Evolutionary conservation across 2,797 vertebrate species (phyloP), one percentile per base, ranked within the genome.

Genomic region (Otus scops): DNA sequence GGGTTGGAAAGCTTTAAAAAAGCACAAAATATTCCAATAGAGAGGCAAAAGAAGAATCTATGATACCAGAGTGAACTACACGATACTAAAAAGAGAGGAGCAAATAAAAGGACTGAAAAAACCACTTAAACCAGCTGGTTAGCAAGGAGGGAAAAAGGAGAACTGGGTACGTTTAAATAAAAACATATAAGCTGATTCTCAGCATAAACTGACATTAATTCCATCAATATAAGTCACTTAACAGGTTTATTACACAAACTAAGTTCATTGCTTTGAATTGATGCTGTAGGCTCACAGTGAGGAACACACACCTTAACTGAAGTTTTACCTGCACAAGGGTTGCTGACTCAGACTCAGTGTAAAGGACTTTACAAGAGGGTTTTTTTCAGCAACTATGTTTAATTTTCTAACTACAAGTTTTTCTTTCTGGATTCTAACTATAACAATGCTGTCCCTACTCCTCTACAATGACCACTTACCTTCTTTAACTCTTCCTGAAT

Each of bases 401-500:
- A n/a, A 61, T 83, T 83, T 91, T 77, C 56, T 39, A 76, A 67
- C 3, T 27, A 47, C 15, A 73, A 19, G 32, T 47, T 90, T 67
- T 28, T 78, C 21, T 14, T 92, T 76, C n/a, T 56, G 21, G 9
- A 63, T 48, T 27, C 2, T 18, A 41, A 34, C 32, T 45, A 68
- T 36, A 48, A 41, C 23, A 82, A 4, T 32, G 60, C 13, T 53
- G 28, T 32, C 22, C 11, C 13, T 2, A 21, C 6, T 79, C 11
- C 11, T 48, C 54, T 78, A 34, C 21, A 86, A 56, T 1, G 3
- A 38, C 32, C 9, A 13, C 97, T 89, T 97, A 98, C 98, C 98
- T 97, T 98, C 96, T 97, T 97, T 56, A 98, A 89, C 81, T 98
- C 98, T 38, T 98, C 98, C 67, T 98, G 98, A 83, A 98, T 92